Percentiles rank a stretch among this genome's conserved stretches.
Evolutionary conservation across 2,113 vertebrate species (phyloP).

Genomic region (Prunella fulvescens): DNA sequence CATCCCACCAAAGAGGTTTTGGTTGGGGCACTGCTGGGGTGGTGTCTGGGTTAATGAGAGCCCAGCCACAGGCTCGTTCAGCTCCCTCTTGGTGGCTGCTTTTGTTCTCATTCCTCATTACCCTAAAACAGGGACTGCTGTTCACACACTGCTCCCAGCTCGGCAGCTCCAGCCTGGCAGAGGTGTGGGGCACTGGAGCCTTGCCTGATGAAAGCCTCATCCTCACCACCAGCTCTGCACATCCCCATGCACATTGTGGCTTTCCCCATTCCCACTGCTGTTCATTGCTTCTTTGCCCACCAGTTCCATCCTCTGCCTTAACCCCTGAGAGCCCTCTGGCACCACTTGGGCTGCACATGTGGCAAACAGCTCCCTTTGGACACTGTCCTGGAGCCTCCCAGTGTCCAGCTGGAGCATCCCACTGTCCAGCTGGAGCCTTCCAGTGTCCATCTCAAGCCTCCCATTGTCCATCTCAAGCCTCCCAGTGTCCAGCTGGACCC

Average conservation of each 20-base stretch:
- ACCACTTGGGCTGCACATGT: neutral
- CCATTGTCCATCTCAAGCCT: too few species aligned
- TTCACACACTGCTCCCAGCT: neutral
- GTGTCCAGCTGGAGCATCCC: neutral
- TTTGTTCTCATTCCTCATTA: neutral
- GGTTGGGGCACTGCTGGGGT: fast-evolving
- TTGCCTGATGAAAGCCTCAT: neutral
- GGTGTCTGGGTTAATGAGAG: neutral
- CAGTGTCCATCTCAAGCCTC: neutral
- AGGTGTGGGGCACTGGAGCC: neutral
- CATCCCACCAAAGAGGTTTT: neutral
- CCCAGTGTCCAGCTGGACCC: too few species aligned
- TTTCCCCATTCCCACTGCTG: neutral
- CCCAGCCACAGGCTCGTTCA: neutral
- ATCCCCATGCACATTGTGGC: neutral
- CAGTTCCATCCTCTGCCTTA: neutral
- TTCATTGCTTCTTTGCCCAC: neutral
- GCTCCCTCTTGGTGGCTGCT: neutral
- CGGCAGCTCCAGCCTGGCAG: neutral
- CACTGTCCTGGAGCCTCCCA: neutral
- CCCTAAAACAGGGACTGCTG: neutral
- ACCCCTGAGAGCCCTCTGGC: neutral
- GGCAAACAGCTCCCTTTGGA: neutral
- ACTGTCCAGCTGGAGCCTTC: neutral
- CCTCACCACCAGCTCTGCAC: neutral